Evolutionary conservation across 2,113 vertebrate species (phyloP).

Genomic region (pig (Sus scrofa)): DNA sequence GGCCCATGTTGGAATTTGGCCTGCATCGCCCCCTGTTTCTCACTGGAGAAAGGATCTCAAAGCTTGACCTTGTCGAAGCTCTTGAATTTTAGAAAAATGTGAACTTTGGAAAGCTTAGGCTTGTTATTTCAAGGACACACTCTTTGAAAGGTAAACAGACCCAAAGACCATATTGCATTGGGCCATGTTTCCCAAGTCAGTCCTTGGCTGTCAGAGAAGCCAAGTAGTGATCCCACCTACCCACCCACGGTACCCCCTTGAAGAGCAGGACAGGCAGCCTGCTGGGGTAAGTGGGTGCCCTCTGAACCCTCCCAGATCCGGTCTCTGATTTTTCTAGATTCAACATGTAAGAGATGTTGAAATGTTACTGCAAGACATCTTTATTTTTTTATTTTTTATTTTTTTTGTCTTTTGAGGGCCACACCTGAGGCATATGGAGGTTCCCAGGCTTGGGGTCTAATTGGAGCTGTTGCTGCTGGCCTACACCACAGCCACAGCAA

Average conservation of each 20-base stretch:
- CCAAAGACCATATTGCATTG: background rate
- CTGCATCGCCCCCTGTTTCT: background rate
- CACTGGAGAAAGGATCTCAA: conserved; percentile 40
- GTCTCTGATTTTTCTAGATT: background rate
- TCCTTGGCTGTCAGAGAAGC: background rate
- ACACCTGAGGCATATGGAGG: no score
- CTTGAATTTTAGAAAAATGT: conserved; percentile 53
- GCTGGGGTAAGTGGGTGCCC: background rate
- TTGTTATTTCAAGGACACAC: conserved; percentile 67
- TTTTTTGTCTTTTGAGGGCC: no score
- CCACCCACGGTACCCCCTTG: background rate
- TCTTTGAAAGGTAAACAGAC: conserved; percentile 75
- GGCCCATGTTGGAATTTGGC: conserved; percentile 72
- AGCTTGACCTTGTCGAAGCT: background rate
- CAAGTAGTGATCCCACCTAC: background rate
- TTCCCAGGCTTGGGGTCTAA: no score
- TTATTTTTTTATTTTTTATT: no score
- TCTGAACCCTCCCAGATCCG: background rate
- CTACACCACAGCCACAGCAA: no score
- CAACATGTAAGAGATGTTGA: background rate
- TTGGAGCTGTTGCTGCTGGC: no score
- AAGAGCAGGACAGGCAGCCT: background rate
- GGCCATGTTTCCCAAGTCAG: background rate
- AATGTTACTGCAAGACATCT: no score
- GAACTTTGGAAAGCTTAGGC: conserved; percentile 61